These are phyloP conservation scores for Drosophila nigritarsus DNA, from an alignment of 2,888 invertebrate genomes.

Conservation along the genomic window DNA sequence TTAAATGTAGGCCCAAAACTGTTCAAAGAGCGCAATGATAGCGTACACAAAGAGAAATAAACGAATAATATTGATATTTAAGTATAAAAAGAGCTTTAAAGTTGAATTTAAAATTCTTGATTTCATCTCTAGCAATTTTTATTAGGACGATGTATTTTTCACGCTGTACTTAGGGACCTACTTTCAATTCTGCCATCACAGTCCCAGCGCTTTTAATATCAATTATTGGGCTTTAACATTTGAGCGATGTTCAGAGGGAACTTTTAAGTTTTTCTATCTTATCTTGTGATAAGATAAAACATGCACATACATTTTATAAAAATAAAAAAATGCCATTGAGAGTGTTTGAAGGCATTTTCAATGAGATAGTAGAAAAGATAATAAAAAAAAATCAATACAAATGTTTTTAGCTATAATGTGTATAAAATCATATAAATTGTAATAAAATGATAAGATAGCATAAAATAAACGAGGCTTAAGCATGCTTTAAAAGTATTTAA, in stretches of 20 bases:
- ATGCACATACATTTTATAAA: not conserved
- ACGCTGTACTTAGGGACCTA: not conserved
- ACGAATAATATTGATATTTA: not conserved
- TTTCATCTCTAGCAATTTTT: not conserved
- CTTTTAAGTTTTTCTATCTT: constrained; percentile 31
- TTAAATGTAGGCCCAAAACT: not conserved
- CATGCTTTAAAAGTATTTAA: constrained; percentile 6
- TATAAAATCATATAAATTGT: constrained; percentile 10
- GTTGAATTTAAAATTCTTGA: not conserved
- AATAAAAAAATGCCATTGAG: not conserved
- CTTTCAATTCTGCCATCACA: not conserved
- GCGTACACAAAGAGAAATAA: not conserved
- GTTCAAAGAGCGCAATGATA: not conserved
- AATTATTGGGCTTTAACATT: constrained; percentile 16
- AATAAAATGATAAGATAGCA: constrained; percentile 10
- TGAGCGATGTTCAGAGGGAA: constrained; percentile 1
- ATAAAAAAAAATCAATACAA: constrained; percentile 22
- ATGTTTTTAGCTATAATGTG: constrained; percentile 3
- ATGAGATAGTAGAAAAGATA: constrained; percentile 7
- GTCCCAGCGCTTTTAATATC: constrained; percentile 5
- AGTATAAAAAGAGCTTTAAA: no score
- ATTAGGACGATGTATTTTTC: not conserved
- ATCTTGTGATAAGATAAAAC: constrained; percentile 43
- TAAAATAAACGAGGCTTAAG: not conserved
- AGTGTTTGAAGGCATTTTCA: constrained; percentile 15